These are phyloP conservation scores for Temnothorax longispinosus DNA, from an alignment of 1,140 invertebrate genomes.

Conservation along the genomic window DNA sequence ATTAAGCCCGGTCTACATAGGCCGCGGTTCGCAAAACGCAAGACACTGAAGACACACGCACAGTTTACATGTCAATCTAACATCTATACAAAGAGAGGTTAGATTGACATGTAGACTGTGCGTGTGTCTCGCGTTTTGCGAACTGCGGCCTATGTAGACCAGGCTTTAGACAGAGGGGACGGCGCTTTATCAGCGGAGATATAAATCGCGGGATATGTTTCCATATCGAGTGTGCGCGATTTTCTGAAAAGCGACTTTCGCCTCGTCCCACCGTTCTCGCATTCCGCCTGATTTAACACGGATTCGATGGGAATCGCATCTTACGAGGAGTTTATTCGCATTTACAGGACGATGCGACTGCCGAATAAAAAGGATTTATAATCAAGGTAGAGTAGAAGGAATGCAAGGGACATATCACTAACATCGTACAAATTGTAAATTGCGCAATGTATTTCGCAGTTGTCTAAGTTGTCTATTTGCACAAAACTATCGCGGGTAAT, in stretches of 20 bases:
- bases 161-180: slow-evolving; percentile 26
- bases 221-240: slow-evolving; percentile 46
- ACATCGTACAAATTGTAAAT: neutral
- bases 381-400: neutral
- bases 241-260: slow-evolving; percentile 45
- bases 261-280: neutral
- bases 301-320: slow-evolving; percentile 64
- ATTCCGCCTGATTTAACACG: slow-evolving; percentile 67
- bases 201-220: slow-evolving; percentile 58
- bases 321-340: slow-evolving; percentile 58
- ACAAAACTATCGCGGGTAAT: neutral
- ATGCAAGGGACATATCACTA: neutral
- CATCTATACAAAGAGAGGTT: no score
- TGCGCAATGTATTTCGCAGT: neutral
- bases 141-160: no score
- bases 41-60: no score
- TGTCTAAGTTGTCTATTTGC: neutral
- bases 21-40: no score
- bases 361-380: slow-evolving; percentile 64
- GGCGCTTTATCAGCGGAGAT: slow-evolving; percentile 66
- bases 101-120: no score
- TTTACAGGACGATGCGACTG: slow-evolving; percentile 43
- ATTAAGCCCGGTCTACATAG: slow-evolving; percentile 10
- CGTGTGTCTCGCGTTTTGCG: no score
- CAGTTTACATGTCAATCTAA: no score